Percentiles rank a stretch among this genome's conserved stretches.
These are phyloP conservation scores for Ibycter americanus DNA, from an alignment of 2,797 vertebrate genomes.

Conservation along the genomic window DNA sequence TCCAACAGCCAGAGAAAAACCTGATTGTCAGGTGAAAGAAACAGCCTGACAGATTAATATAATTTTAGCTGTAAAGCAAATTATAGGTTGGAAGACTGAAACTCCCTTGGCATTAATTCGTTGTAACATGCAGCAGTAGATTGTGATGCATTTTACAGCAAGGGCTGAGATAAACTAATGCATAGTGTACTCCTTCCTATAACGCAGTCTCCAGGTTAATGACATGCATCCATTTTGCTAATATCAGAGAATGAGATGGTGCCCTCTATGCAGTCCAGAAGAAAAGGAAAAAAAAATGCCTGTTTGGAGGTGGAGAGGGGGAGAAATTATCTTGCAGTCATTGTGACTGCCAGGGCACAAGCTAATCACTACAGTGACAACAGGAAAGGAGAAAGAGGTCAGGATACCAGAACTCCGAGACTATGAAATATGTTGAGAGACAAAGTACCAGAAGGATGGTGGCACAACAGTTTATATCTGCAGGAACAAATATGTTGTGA, in stretches of 20 bases:
- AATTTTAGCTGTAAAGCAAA: background rate
- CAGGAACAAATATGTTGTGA: background rate
- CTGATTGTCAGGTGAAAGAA: background rate
- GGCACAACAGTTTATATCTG: background rate
- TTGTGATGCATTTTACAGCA: rapidly evolving
- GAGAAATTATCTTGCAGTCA: background rate
- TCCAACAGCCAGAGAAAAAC: background rate
- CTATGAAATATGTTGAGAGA: background rate
- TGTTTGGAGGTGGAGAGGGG: background rate
- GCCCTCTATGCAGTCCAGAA: background rate
- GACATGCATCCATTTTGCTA: background rate
- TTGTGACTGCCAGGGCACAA: background rate
- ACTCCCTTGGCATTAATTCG: background rate
- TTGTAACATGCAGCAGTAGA: background rate
- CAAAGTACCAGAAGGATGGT: background rate
- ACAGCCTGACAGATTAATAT: background rate
- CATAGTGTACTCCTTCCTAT: background rate
- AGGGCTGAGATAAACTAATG: background rate
- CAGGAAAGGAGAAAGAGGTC: background rate
- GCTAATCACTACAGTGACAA: background rate
- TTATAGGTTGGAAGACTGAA: background rate
- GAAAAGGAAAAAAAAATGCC: background rate
- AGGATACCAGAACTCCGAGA: background rate
- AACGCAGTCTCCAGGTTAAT: background rate
- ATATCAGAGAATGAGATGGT: background rate